phyloP scores from a whole-genome alignment of 2,113 vertebrate genomes.

The Sorex fumeus region DNA sequence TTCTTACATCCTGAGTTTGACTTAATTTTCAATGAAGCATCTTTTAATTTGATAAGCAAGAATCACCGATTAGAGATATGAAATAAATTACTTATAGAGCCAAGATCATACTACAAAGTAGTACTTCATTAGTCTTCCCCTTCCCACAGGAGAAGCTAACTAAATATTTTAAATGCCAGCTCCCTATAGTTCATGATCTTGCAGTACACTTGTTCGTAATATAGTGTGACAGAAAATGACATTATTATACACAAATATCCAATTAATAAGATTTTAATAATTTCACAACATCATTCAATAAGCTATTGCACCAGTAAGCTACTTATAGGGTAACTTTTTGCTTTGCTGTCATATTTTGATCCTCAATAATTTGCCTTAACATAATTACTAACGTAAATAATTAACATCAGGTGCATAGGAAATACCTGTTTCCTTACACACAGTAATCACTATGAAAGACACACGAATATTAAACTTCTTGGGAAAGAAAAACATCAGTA shows the following conservation, averaged over 20 bases:
- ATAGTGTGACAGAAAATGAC: slow-evolving; percentile 78
- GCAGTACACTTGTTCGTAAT: slow-evolving; percentile 53
- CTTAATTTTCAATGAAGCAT: slow-evolving; percentile 66
- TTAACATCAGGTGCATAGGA: background rate
- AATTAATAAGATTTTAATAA: slow-evolving; percentile 80
- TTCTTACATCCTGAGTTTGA: slow-evolving; percentile 59
- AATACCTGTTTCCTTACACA: background rate
- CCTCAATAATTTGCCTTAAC: background rate
- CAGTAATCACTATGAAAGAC: background rate
- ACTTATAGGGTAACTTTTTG: background rate
- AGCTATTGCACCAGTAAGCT: background rate
- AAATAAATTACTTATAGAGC: slow-evolving; percentile 42
- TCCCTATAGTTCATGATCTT: slow-evolving; percentile 75
- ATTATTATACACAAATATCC: slow-evolving; percentile 73
- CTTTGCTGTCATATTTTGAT: slow-evolving; percentile 28
- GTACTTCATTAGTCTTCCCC: background rate
- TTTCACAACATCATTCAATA: slow-evolving; percentile 81
- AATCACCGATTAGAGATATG: slow-evolving; percentile 62
- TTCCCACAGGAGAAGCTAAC: background rate
- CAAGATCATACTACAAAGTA: background rate
- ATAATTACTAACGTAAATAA: background rate
- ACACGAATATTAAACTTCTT: background rate
- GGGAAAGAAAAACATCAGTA: background rate
- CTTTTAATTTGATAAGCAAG: slow-evolving; percentile 70
- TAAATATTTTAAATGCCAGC: slow-evolving; percentile 18